Evolutionary conservation across 2,797 vertebrate species (phyloP).

Genomic region (Menidia menidia): DNA sequence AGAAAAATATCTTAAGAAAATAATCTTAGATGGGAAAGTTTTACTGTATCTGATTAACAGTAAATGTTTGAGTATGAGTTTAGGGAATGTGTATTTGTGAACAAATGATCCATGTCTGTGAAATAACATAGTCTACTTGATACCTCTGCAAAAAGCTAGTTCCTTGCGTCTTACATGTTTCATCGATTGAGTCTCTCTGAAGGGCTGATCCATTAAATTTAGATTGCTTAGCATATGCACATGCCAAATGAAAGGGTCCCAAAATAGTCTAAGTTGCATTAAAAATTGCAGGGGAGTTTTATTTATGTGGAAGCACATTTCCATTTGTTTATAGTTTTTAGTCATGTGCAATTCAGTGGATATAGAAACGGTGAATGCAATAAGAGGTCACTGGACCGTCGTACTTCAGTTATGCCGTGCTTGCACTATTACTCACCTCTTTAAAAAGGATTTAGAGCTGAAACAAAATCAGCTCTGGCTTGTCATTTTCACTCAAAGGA

Average conservation of each 20-base stretch:
- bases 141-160: constrained; percentile 19
- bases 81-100: constrained; percentile 4
- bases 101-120: not conserved
- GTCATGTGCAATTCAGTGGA: constrained; percentile 27
- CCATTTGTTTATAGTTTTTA: constrained; percentile 43
- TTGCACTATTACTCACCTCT: constrained; percentile 43
- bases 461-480: constrained; percentile 30
- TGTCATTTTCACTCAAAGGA: constrained; percentile 44
- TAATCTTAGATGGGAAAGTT: constrained; percentile 6
- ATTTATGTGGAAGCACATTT: constrained; percentile 39
- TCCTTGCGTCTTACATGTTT: constrained; percentile 34
- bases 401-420: constrained; percentile 38
- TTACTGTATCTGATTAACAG: not conserved
- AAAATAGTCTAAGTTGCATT: constrained; percentile 26
- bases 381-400: constrained; percentile 41
- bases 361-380: constrained; percentile 17
- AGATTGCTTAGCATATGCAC: constrained; percentile 31
- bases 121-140: not conserved
- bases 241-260: constrained; percentile 39
- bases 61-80: not conserved
- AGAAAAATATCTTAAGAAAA: not conserved
- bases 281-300: constrained; percentile 38
- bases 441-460: constrained; percentile 34
- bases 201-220: constrained; percentile 46
- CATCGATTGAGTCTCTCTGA: constrained; percentile 42